Evolutionary conservation across 2,888 invertebrate genomes (phyloP).

Genomic region (Dioctria linearis): DNA sequence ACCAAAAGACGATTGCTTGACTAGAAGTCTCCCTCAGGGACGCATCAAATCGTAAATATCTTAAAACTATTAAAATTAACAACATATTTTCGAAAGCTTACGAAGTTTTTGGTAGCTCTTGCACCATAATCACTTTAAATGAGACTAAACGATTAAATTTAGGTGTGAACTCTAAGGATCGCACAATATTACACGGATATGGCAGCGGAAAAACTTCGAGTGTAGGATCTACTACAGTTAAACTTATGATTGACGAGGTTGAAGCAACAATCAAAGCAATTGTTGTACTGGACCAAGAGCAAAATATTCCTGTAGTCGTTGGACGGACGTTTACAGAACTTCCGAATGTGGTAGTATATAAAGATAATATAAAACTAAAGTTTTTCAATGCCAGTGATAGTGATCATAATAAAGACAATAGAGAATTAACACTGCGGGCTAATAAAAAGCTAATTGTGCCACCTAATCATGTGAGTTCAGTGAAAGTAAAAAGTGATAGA

Average conservation of each 20-base stretch:
- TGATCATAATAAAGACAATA: too few relatives aligned
- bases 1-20: constrained; percentile 1
- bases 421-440: not conserved
- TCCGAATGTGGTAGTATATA: too few relatives aligned
- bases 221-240: not conserved
- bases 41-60: too few relatives aligned
- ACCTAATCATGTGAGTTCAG: too few relatives aligned
- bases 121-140: not conserved
- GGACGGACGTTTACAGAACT: constrained; percentile 49
- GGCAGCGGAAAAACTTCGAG: not conserved
- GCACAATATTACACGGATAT: constrained; percentile 5
- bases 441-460: constrained; percentile 6
- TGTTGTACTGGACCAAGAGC: constrained; percentile 35
- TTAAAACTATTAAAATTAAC: too few relatives aligned
- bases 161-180: not conserved
- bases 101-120: too few relatives aligned
- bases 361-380: not conserved
- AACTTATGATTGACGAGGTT: constrained; percentile 39
- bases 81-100: too few relatives aligned
- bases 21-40: not conserved
- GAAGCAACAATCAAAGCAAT: not conserved
- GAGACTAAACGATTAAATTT: not conserved
- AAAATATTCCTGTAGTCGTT: constrained; percentile 39
- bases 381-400: too few relatives aligned
- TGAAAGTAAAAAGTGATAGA: not conserved